phyloP scores from a whole-genome alignment of 2,797 vertebrate genomes.

The Phrynocephalus vlangalii region DNA sequence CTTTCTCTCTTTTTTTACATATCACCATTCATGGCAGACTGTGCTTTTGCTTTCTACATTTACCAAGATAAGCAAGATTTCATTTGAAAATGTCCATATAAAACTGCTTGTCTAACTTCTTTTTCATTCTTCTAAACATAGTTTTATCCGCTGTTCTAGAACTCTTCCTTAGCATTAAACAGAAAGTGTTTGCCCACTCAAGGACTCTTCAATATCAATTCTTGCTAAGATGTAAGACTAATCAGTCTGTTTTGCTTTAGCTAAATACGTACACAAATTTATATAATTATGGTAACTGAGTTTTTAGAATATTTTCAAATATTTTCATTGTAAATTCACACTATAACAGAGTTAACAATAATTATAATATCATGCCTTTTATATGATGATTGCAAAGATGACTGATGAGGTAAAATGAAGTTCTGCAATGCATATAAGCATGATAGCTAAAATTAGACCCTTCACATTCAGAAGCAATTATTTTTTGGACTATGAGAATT shows the following conservation, averaged over 20 bases:
- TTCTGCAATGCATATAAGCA: not conserved
- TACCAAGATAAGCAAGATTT: not conserved
- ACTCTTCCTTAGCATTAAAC: not conserved
- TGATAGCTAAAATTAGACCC: not conserved
- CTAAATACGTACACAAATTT: no score
- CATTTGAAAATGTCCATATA: not conserved
- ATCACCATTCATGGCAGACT: slow-evolving; percentile 16
- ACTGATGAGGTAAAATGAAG: not conserved
- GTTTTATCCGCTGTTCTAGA: not conserved
- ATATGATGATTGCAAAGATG: not conserved
- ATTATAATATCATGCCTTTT: slow-evolving; percentile 4
- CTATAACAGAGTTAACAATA: not conserved
- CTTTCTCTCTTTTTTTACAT: not conserved
- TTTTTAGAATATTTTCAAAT: no score
- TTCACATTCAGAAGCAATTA: not conserved
- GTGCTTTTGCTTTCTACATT: slow-evolving; percentile 7
- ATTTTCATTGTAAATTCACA: not conserved
- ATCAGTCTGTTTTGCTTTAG: no score
- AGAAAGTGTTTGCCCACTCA: not conserved
- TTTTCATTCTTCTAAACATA: not conserved
- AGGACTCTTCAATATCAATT: not conserved
- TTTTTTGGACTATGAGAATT: not conserved
- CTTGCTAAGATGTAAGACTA: no score
- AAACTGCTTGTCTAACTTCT: not conserved
- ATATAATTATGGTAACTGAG: no score